Base-by-base conservation (phyloP, 2,113 vertebrate species). In the Manacus vitellinus region DNA sequence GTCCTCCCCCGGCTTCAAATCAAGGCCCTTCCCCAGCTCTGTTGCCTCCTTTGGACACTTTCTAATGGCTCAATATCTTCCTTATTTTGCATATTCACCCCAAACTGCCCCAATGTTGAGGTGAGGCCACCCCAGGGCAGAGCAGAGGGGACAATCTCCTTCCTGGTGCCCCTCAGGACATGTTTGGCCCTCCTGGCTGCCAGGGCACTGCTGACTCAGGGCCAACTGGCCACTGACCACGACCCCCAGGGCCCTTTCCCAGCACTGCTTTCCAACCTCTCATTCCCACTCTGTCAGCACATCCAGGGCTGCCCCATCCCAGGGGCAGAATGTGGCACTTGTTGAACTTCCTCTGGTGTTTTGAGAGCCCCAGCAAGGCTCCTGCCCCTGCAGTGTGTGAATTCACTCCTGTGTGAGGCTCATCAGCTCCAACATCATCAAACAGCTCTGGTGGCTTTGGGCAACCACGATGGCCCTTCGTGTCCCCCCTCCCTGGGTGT, bases 391-490 rank as follows among this genome's bases (percentile, higher is more conserved):
- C 25, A 20, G 7, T 28, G 61, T 39, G 1, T 10, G 44, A 22
- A 18, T 17, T 28, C 68, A 5, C 11, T 21, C 30, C 68, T 8
- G 27, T 4, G 2, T 23, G 11, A 5, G n/a, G 39, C 18, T 43
- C 5, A 21, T 5, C 74, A 39, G 16, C 59, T 66, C 5, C 0
- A 43, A 14, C 7, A 35, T 11, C 49, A 4, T 9, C 6, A 3
- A 44, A 37, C 31, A 44, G 4, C 30, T 17, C 54, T 30, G 61
- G 35, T 30, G 47, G 6, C 11, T 39, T 25, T 62, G 65, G 72
- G 22, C 44, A 66, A 5, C n/a, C 14, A 20, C 27, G 18, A 4
- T 22, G 19, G 30, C 2, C 4, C 24, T 33, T 37, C 3, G 2
- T 43, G 51, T 19, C n/a, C 24, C 41, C 33, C 1, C 15, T 35